phyloP scores from a whole-genome alignment of 1,140 invertebrate genomes.

The Hyles euphorbiae region DNA sequence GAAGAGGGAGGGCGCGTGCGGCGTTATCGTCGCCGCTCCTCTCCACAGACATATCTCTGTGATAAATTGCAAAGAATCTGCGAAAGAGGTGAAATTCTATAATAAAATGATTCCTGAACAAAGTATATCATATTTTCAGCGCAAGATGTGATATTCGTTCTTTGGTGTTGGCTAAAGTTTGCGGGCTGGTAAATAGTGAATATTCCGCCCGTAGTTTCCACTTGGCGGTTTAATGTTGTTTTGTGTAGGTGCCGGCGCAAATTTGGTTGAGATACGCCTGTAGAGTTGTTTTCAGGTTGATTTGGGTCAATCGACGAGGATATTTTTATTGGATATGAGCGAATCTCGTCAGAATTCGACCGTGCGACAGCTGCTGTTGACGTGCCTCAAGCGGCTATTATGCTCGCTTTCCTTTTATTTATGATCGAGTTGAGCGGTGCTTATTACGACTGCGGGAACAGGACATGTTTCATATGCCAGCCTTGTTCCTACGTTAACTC shows the following conservation, averaged over 20 bases:
- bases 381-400: slow-evolving; percentile 47
- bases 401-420: slow-evolving; percentile 56
- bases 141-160: slow-evolving; percentile 1
- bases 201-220: slow-evolving; percentile 12
- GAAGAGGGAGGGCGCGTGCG: slow-evolving; percentile 31
- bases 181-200: not conserved
- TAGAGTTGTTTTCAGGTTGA: slow-evolving; percentile 11
- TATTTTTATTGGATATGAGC: slow-evolving; percentile 42
- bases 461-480: slow-evolving; percentile 53
- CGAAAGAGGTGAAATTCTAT: slow-evolving; percentile 32
- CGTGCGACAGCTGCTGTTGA: slow-evolving; percentile 55
- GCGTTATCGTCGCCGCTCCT: slow-evolving; percentile 42
- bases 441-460: slow-evolving; percentile 53
- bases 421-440: slow-evolving; percentile 55
- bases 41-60: slow-evolving; percentile 42
- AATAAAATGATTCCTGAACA: slow-evolving; percentile 19
- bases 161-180: not conserved
- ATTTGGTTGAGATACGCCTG: slow-evolving; percentile 3
- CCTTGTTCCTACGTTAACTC: slow-evolving; percentile 34
- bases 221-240: slow-evolving; percentile 13
- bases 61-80: slow-evolving; percentile 46
- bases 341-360: slow-evolving; percentile 38
- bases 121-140: slow-evolving; percentile 4
- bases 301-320: slow-evolving; percentile 21
- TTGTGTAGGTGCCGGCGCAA: slow-evolving; percentile 10